These are phyloP conservation scores for Paragorgia papillata DNA, from an alignment of 92 coral and sea anemone species.

Conservation along the genomic window DNA sequence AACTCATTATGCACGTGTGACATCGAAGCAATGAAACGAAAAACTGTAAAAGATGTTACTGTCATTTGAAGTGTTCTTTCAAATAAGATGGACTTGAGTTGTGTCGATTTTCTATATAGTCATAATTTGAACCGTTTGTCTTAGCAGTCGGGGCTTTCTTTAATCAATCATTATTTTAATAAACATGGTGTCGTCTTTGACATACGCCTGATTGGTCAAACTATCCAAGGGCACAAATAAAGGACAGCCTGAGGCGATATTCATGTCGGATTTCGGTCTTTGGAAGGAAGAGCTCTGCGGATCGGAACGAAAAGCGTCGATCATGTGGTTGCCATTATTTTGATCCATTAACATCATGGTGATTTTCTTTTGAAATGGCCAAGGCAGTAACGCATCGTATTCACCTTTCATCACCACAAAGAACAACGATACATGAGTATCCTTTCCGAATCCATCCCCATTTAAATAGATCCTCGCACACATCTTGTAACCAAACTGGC, in stretches of 20 bases:
- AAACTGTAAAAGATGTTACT: too few relatives aligned
- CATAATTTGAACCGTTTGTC: too few relatives aligned
- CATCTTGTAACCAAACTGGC: slow-evolving; percentile 29
- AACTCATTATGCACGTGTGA: too few relatives aligned
- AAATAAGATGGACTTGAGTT: too few relatives aligned
- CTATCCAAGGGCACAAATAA: slow-evolving; percentile 28
- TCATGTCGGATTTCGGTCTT: slow-evolving; percentile 35
- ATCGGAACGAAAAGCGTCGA: slow-evolving; percentile 39
- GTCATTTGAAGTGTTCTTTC: too few relatives aligned
- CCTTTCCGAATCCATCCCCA: slow-evolving; percentile 27
- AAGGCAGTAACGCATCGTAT: slow-evolving; percentile 30
- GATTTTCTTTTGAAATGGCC: slow-evolving; percentile 47
- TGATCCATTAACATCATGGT: slow-evolving; percentile 41
- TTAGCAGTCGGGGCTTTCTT: too few relatives aligned
- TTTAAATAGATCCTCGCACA: slow-evolving; percentile 6
- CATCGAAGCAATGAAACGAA: too few relatives aligned
- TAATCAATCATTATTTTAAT: slow-evolving; percentile 51
- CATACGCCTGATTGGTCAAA: slow-evolving; percentile 31
- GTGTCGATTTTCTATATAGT: too few relatives aligned
- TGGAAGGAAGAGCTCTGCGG: slow-evolving; percentile 28
- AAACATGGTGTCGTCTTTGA: slow-evolving; percentile 54
- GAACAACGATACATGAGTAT: slow-evolving; percentile 17
- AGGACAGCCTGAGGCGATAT: slow-evolving; percentile 30
- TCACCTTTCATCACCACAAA: slow-evolving; percentile 39
- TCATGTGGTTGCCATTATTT: slow-evolving; percentile 37